These are phyloP conservation scores for Suricata suricatta DNA, from an alignment of 2,113 vertebrate genomes.

Conservation along the genomic window DNA sequence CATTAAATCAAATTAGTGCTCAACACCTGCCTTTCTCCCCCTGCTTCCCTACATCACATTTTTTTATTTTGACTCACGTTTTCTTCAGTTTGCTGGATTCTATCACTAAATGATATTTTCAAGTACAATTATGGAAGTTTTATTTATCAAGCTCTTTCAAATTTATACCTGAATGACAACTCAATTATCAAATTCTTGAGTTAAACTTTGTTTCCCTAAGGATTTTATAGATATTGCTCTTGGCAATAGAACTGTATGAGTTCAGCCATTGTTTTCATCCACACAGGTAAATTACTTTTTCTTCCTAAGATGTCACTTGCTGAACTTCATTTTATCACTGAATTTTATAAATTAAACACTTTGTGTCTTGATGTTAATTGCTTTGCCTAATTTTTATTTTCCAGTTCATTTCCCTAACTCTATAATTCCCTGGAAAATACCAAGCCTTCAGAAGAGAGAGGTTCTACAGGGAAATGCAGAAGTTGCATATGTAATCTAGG, in stretches of 20 bases:
- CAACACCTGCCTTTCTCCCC: rapidly evolving
- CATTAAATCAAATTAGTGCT: background rate
- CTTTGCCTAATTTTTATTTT: background rate
- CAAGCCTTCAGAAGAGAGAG: background rate
- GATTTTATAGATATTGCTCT: background rate
- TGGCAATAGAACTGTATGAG: background rate
- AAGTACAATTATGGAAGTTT: background rate
- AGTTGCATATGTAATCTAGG: background rate
- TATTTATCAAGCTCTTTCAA: background rate
- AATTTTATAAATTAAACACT: background rate
- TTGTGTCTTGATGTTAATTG: background rate
- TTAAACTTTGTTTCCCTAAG: background rate
- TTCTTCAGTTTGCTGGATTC: background rate
- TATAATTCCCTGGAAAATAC: background rate
- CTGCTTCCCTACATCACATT: background rate
- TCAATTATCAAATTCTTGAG: background rate
- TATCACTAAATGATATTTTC: background rate
- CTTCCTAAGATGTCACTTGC: background rate
- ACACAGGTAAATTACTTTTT: background rate
- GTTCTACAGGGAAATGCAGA: background rate
- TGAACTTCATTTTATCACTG: background rate
- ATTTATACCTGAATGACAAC: background rate
- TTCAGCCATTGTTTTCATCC: background rate
- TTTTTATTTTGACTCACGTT: background rate
- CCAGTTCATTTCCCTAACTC: background rate